Evolutionary conservation across 2,113 vertebrate genomes (phyloP), one percentile per base, ranked within the genome.

Genomic region (Puntigrus tetrazona): DNA sequence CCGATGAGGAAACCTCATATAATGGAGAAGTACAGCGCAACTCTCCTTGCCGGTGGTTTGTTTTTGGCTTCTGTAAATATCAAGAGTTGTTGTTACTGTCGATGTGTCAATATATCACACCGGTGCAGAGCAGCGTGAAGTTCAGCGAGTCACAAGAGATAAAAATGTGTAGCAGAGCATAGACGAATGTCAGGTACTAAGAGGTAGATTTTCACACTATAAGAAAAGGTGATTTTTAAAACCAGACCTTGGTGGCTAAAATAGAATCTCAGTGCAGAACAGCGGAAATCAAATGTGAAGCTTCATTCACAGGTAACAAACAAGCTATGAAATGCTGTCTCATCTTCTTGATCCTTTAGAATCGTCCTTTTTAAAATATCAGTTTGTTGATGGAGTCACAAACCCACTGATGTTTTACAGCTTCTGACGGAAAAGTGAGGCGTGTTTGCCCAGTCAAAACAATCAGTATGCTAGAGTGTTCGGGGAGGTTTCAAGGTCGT

Each of bases 1-100:
- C 82, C 18, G 87, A 93, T 90, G 86, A 74, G 81, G 81, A 85
- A 86, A 85, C 81, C 81, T 85, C 83, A 87, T 81, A 79, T 87
- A 55, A 81, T 76, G 83, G 74, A 59, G 81, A 74, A 86, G 86
- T 89, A 22, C 87, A 86, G 63, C 83, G 57, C 73, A 59, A n/a
- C 52, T 81, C 47, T 43, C 41, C 89, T 88, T 31, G 8, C 20
- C 25, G 59, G 70, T 67, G 52, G 47, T 73, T 85, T 59, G 43
- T 31, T 43, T 57, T 36, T 41, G 50, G 47, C 78, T 84, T 81
- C 84, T 38, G 77, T 31, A 83, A 83, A 85, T 43, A 84, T 84
- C 77, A 20, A 22, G 74, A 83, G 76, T 50, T 78, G 75, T 78
- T 78, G 75, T 78, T 57, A 14, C 59, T 38, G 73, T 45, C 55